Evolutionary conservation across 2,113 vertebrate genomes (phyloP), one percentile per base, ranked within the genome.

Genomic region (Holacanthus passer): DNA sequence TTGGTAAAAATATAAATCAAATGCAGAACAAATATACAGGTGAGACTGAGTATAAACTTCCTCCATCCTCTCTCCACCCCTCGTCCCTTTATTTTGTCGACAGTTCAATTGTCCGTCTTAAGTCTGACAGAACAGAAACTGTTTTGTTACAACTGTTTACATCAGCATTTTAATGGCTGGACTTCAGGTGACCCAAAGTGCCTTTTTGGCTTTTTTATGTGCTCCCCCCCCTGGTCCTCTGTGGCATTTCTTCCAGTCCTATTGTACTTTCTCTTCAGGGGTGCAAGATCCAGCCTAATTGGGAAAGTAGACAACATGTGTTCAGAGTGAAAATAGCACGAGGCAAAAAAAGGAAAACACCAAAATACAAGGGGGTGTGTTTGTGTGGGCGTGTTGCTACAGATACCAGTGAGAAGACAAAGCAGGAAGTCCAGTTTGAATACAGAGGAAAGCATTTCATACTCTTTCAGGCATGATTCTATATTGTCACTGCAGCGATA

Each of bases 361-460:
- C 17, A 41, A 17, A 58, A 31, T 24, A 19, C 4, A 70, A 43
- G 19, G 41, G 14, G 45, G 19, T 27, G 10, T 39, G 16, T 27
- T 52, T 55, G 60, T 64, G 73, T 41, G 29, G n/a, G 73, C n/a
- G 20, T 20, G 22, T 24, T 37, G 73, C n/a, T 29, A 39, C n/a
- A 50, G 72, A 47, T 39, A 35, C 7, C 32, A 39, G 4, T 19
- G 14, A 31, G 52, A 31, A 56, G 35, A 45, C 9, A 47, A 19
- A 31, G 9, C 60, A 41, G 60, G 37, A 35, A 60, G 22, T 41
- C 35, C 41, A 47, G 39, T 64, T 50, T 50, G 20, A 50, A 22
- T 5, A 37, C 35, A 37, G 1, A 5, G 37, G 14, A 45, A 13
- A 11, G 14, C 24, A 45, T 27, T 27, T 64, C 19, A 27, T 27